Evolutionary conservation across 1,140 invertebrate species (phyloP), one percentile per base, ranked within the genome.

Genomic region (Coptotermes formosanus): DNA sequence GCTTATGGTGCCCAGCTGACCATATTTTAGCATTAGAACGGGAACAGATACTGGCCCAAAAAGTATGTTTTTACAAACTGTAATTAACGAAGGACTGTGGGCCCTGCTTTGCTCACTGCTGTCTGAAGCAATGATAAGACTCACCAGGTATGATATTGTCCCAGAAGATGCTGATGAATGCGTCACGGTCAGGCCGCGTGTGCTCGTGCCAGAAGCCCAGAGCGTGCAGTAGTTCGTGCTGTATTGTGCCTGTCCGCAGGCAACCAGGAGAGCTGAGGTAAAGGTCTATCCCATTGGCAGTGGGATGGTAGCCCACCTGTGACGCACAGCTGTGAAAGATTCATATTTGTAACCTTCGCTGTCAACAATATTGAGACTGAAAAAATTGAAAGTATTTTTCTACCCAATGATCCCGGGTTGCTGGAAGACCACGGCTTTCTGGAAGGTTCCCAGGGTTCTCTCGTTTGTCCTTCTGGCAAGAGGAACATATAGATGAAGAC

Each of bases 201-300:
- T 94, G 93, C 84, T 94, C 93, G 84, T 94, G 93, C 87, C 90
- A 92, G 38, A 93, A 90, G 14, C 93, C 93, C 48, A 94, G 85
- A 8, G 92, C 88, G 84, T 94, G 93, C 12, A 94, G 88, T 0
- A 93, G 90, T 87, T 94, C 93, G 87, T 94, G 93, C 52, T 92
- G 89, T 16, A 93, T 90, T 0, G 92, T 90, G 16, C 93, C 93
- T n/a, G 87, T 87, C 64, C 85, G 88, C 2, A 75, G 83, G 25
- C 89, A 90, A 59, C 88, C 88, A 23, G 87, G 87, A 11, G 88
- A 89, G 25, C 88, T 88, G 38, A 91, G 89, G 86, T 89, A 88
- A 45, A 89, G 64, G 32, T 89, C 89, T 30, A 89, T 88, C 8
- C 88, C 87, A 25, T 88, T 87, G 3, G 88, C 88, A 48, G 85